phyloP scores from a whole-genome alignment of 2,888 invertebrate species.

The Rhimphoctona megacephalus region DNA sequence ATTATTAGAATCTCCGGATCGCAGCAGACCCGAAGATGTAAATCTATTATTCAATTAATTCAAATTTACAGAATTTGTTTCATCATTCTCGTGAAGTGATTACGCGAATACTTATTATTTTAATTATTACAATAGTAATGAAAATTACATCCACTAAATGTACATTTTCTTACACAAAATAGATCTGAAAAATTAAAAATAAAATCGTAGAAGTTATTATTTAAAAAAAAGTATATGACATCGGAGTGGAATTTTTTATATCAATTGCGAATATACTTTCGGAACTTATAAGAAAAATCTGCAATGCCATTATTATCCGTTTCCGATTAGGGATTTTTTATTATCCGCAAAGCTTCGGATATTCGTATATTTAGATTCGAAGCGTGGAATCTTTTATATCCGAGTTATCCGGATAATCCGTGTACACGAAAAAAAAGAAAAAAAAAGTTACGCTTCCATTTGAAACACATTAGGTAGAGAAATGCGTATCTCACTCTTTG shows the following conservation, averaged over 20 bases:
- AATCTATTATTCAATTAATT: neutral
- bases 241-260: neutral
- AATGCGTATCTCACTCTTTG: constrained; percentile 26
- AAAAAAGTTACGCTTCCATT: constrained; percentile 34
- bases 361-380: neutral
- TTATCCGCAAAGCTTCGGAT: neutral
- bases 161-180: neutral
- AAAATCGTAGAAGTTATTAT: neutral
- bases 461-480: constrained; percentile 60
- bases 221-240: neutral
- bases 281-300: neutral
- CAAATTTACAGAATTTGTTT: neutral
- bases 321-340: neutral
- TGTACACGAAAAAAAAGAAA: neutral
- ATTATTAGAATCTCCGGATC: neutral
- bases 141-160: neutral
- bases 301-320: neutral
- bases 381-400: neutral
- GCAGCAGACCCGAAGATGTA: neutral
- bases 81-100: too few species aligned
- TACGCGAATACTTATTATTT: too few species aligned
- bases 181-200: neutral
- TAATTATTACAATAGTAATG: neutral
- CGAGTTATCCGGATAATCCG: constrained; percentile 27
- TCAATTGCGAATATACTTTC: neutral